phyloP scores from a whole-genome alignment of 1,140 invertebrate genomes.

The Cherax destructor region DNA sequence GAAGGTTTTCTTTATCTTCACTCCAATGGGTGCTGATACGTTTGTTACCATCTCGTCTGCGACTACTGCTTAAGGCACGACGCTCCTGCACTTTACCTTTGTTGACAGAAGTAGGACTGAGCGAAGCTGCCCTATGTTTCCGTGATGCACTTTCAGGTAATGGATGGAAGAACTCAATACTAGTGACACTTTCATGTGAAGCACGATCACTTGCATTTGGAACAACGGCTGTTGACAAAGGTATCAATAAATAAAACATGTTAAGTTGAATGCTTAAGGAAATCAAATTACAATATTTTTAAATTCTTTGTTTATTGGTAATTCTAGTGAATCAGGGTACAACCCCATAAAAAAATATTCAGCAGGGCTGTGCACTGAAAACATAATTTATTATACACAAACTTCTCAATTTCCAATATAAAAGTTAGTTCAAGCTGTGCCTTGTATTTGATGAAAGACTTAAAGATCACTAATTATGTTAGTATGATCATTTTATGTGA shows the following conservation, averaged over 20 bases:
- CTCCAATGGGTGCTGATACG: slow-evolving; percentile 28
- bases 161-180: slow-evolving; percentile 52
- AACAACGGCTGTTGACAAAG: slow-evolving; percentile 19
- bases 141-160: slow-evolving; percentile 12
- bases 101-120: slow-evolving; percentile 9
- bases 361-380: too few relatives aligned
- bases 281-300: too few relatives aligned
- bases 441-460: too few relatives aligned
- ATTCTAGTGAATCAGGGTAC: too few relatives aligned
- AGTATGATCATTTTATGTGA: too few relatives aligned
- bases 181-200: slow-evolving; percentile 55
- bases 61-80: slow-evolving; percentile 8
- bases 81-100: slow-evolving; percentile 8
- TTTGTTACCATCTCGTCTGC: slow-evolving; percentile 27
- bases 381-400: too few relatives aligned
- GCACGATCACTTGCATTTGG: slow-evolving; percentile 15
- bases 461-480: too few relatives aligned
- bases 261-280: not conserved
- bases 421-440: too few relatives aligned
- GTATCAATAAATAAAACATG: not conserved
- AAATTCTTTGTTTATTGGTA: too few relatives aligned
- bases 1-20: slow-evolving; percentile 56
- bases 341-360: too few relatives aligned
- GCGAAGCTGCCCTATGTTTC: slow-evolving; percentile 9
- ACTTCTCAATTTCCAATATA: too few relatives aligned